Conservation (phyloP, 23 tunicate species). For the Ciona savignyi region DNA sequence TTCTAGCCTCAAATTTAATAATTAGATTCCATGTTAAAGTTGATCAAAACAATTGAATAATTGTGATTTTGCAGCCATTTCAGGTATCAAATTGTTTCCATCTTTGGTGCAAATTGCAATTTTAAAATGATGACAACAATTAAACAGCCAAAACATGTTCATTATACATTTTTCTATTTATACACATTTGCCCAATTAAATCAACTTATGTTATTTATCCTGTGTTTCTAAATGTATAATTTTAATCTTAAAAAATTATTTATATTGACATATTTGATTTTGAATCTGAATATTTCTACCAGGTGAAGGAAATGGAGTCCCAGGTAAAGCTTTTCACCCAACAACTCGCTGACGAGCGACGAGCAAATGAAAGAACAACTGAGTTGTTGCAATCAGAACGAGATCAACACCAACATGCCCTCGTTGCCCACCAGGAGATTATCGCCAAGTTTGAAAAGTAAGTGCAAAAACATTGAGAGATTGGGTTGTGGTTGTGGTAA, state of each 20-base stretch:
- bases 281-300: too few species aligned
- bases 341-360: conserved; percentile 30
- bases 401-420: conserved; percentile 45
- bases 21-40: too few species aligned
- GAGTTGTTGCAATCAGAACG: conserved; percentile 47
- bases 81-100: too few species aligned
- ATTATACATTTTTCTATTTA: neutral
- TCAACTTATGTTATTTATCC: neutral
- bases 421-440: conserved; percentile 55
- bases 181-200: neutral
- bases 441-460: conserved; percentile 44
- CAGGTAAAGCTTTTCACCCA: conserved; percentile 5
- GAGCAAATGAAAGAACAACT: conserved; percentile 36
- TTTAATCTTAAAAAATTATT: too few species aligned
- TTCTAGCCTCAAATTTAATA: too few species aligned
- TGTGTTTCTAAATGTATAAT: neutral
- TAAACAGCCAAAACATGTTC: too few species aligned
- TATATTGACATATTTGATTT: neutral
- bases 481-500: too few species aligned
- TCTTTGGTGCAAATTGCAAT: too few species aligned
- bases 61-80: too few species aligned
- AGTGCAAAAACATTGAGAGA: too few species aligned
- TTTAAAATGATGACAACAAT: too few species aligned
- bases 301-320: conserved; percentile 25
- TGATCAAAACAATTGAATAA: too few species aligned